A percentile compares a stretch with the other conserved stretches of the same genome.
These are phyloP conservation scores for Baryphthengus martii DNA, from an alignment of 2,113 vertebrate species.

Conservation along the genomic window DNA sequence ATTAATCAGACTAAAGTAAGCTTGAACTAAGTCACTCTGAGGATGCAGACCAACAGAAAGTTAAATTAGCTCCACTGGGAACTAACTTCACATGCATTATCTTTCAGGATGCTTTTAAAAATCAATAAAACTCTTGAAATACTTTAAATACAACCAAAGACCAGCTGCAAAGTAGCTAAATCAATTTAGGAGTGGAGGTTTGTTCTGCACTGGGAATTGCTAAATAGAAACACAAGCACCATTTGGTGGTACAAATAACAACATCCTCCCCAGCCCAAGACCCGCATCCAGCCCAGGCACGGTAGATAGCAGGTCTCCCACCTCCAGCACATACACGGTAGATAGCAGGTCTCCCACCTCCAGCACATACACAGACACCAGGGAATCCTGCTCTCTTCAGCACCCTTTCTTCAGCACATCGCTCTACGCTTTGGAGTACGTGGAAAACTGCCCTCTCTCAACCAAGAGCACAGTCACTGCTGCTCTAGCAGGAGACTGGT, in stretches of 20 bases:
- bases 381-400: too few relatives aligned
- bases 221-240: neutral
- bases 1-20: neutral
- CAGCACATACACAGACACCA: neutral
- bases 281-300: neutral
- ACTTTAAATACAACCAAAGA: neutral
- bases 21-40: neutral
- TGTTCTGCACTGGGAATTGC: neutral
- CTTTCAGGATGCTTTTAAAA: neutral
- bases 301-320: neutral
- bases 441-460: neutral
- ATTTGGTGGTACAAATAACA: neutral
- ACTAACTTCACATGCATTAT: neutral
- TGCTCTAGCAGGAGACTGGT: neutral
- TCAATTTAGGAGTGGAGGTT: neutral
- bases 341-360: neutral
- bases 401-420: fast-evolving
- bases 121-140: neutral
- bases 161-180: neutral
- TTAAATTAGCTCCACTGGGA: neutral
- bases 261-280: neutral
- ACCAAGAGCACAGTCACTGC: neutral
- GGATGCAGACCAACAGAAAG: neutral
- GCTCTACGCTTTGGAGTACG: fast-evolving
- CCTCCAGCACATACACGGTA: neutral